Evolutionary conservation across 2,113 vertebrate species (phyloP).

Genomic region (Mustela nigripes): DNA sequence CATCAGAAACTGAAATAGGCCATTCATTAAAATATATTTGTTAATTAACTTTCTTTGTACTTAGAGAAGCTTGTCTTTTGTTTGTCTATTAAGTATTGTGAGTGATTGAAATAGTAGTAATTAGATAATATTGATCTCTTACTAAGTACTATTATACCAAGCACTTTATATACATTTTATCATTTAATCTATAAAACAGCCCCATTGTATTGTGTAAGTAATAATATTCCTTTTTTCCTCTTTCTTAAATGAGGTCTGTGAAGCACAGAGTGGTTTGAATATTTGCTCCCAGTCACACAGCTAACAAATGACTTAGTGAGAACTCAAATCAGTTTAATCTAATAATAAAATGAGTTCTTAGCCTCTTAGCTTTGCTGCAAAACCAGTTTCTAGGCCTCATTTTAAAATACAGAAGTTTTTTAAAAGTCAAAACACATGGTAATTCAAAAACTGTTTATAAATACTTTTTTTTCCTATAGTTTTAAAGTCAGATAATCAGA

Average conservation of each 20-base stretch:
- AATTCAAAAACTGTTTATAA: slow-evolving; percentile 8
- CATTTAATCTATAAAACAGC: not conserved
- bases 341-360: not conserved
- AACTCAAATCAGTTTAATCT: not conserved
- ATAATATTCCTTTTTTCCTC: not conserved
- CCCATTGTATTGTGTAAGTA: not conserved
- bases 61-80: not conserved
- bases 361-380: not conserved
- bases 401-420: not conserved
- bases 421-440: not conserved
- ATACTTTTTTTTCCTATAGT: not conserved
- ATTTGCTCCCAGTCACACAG: not conserved
- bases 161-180: not conserved
- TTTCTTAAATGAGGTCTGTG: not conserved
- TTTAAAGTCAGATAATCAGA: not conserved
- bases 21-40: slow-evolving; percentile 45
- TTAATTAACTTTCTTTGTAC: not conserved
- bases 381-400: not conserved
- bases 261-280: not conserved
- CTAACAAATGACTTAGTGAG: not conserved
- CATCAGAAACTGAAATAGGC: not conserved
- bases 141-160: not conserved
- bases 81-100: not conserved
- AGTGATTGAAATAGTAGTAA: not conserved
- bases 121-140: not conserved